These are phyloP conservation scores for Poeciliopsis gracilis DNA, from an alignment of 2,797 vertebrate species.

Conservation along the genomic window DNA sequence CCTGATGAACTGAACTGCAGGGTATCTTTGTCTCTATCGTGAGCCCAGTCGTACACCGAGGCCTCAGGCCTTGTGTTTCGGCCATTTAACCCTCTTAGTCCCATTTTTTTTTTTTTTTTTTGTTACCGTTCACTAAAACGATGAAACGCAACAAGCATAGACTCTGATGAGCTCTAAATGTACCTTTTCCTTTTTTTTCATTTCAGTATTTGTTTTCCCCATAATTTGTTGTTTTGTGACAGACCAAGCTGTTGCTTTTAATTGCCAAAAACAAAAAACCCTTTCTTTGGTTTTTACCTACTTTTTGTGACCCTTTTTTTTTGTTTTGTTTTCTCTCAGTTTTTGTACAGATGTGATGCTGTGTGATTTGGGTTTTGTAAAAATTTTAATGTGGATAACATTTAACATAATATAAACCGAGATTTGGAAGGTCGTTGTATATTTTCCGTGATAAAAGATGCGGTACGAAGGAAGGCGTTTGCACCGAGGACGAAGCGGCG, in stretches of 20 bases:
- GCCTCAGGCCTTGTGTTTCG: conserved; percentile 62
- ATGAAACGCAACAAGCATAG: conserved; percentile 31
- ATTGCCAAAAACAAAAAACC: conserved; percentile 66
- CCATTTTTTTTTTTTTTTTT: conserved; percentile 42
- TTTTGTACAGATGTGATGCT: conserved; percentile 76
- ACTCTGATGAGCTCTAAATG: conserved; percentile 52
- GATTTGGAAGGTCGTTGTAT: conserved; percentile 63
- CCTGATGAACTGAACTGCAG: conserved; percentile 62
- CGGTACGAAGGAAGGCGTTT: conserved; percentile 53
- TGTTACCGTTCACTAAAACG: conserved; percentile 41
- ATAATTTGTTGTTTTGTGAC: conserved; percentile 67
- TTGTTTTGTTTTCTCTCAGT: conserved; percentile 24
- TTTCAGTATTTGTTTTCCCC: conserved; percentile 63
- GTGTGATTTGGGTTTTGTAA: conserved; percentile 79
- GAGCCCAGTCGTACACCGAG: conserved; percentile 51
- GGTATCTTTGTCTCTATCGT: conserved; percentile 62
- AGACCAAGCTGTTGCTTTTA: conserved; percentile 65
- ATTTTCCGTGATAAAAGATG: conserved; percentile 62
- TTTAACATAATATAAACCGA: conserved; percentile 79
- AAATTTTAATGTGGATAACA: conserved; percentile 79
- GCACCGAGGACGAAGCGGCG: conserved; percentile 67
- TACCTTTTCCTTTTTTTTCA: conserved; percentile 51
- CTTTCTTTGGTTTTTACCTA: conserved; percentile 34
- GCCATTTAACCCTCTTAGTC: conserved; percentile 60
- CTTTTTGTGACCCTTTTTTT: conserved; percentile 58